phyloP scores from a whole-genome alignment of 2,888 invertebrate genomes.

The Mesorhabditis sp. region DNA sequence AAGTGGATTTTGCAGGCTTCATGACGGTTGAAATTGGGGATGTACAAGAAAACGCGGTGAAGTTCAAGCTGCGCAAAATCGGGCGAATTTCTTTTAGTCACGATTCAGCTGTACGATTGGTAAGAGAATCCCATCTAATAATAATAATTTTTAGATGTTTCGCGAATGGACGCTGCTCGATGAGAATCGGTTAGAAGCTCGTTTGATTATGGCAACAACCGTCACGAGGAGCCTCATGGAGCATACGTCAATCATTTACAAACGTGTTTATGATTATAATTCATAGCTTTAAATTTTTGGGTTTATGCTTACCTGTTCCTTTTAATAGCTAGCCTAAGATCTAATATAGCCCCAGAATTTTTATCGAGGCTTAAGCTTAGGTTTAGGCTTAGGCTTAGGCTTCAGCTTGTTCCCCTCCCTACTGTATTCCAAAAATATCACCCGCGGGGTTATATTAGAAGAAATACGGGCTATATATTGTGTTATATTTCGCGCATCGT shows the following conservation, averaged over 20 bases:
- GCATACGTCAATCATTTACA: slow-evolving; percentile 52
- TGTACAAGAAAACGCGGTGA: slow-evolving; percentile 42
- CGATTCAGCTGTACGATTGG: slow-evolving; percentile 52
- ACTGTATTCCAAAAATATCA: too few species aligned
- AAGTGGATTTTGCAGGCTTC: slow-evolving; percentile 36
- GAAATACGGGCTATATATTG: too few species aligned
- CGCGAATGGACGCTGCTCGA: slow-evolving; percentile 56
- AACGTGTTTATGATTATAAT: slow-evolving; percentile 36
- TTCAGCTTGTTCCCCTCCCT: too few species aligned
- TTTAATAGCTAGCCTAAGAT: too few species aligned
- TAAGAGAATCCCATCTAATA: slow-evolving; percentile 16
- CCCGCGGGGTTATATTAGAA: too few species aligned
- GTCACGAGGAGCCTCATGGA: slow-evolving; percentile 48
- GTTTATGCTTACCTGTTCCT: too few species aligned
- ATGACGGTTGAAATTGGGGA: slow-evolving; percentile 53
- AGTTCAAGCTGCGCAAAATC: slow-evolving; percentile 43
- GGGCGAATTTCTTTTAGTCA: slow-evolving; percentile 54
- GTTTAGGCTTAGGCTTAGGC: too few species aligned
- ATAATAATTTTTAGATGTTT: slow-evolving; percentile 39
- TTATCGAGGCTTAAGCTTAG: too few species aligned
- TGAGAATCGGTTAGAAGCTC: slow-evolving; percentile 48
- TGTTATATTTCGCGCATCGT: too few species aligned
- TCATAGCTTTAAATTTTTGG: neutral
- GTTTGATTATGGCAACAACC: slow-evolving; percentile 52
- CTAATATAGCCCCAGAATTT: too few species aligned